Evolutionary conservation across 1,140 invertebrate species (phyloP).

Genomic region (Drosophila truncata): DNA sequence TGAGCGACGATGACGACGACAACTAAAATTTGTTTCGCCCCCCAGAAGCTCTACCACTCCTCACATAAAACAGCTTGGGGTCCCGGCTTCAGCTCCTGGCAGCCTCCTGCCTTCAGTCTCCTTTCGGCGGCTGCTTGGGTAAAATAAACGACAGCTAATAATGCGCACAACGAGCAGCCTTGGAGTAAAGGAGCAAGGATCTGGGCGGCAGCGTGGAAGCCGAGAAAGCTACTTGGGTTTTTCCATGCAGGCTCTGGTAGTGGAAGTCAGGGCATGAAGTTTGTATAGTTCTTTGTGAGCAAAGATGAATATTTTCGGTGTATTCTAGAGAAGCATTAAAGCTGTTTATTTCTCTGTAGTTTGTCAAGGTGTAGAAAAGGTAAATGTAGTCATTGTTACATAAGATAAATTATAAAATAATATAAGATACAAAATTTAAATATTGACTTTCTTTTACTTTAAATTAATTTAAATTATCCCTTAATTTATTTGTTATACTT

Average conservation of each 20-base stretch:
- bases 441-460: background rate
- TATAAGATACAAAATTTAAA: background rate
- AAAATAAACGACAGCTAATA: constrained; percentile 83
- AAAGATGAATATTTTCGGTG: background rate
- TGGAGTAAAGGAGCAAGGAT: constrained; percentile 25
- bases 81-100: constrained; percentile 18
- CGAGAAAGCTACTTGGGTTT: constrained; percentile 48
- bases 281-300: constrained; percentile 19
- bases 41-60: constrained; percentile 24
- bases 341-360: background rate
- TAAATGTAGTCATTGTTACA: background rate
- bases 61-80: constrained; percentile 33
- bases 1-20: constrained; percentile 61
- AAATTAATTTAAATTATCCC: background rate
- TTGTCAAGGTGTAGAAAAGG: background rate
- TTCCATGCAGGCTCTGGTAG: constrained; percentile 25
- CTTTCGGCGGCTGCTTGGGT: constrained; percentile 54
- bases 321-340: background rate
- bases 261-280: constrained; percentile 12
- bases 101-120: constrained; percentile 10
- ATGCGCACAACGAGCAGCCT: constrained; percentile 72
- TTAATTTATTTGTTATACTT: background rate
- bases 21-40: constrained; percentile 72
- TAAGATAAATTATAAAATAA: background rate
- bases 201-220: constrained; percentile 16